Percentiles rank a stretch among this genome's conserved stretches.
These are phyloP conservation scores for Pangasius krempfi DNA, from an alignment of 2,797 vertebrate genomes.

Conservation along the genomic window DNA sequence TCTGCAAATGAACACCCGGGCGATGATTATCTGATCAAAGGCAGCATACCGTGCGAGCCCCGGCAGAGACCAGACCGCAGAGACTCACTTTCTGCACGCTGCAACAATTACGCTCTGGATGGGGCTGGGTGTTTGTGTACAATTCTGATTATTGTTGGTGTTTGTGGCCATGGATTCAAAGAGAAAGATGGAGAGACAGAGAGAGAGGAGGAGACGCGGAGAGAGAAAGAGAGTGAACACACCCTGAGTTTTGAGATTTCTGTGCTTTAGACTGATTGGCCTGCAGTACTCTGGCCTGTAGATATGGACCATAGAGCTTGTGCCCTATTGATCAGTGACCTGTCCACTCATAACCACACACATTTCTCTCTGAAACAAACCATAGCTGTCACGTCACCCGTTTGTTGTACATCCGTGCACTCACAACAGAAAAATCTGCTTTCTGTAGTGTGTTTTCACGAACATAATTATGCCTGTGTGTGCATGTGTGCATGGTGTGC, in stretches of 20 bases:
- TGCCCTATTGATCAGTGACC: constrained; percentile 52
- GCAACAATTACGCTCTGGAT: constrained; percentile 55
- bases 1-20: constrained; percentile 55
- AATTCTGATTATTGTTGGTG: constrained; percentile 46
- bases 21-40: constrained; percentile 62
- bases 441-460: not conserved
- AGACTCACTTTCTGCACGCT: constrained; percentile 53
- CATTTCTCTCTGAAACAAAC: constrained; percentile 23
- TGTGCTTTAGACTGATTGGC: constrained; percentile 46
- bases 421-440: not conserved
- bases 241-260: constrained; percentile 30
- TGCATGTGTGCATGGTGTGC: constrained; percentile 2
- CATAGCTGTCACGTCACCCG: not conserved
- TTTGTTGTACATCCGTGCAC: not conserved
- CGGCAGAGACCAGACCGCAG: constrained; percentile 45
- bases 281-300: constrained; percentile 40
- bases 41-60: constrained; percentile 45
- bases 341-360: constrained; percentile 41
- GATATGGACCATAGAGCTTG: constrained; percentile 43
- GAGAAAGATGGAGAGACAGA: not conserved
- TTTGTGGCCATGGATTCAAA: constrained; percentile 32
- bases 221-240: constrained; percentile 11
- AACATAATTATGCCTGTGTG: constrained; percentile 2
- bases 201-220: constrained; percentile 13
- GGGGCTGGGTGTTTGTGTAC: constrained; percentile 48